A percentile compares a stretch with the other conserved stretches of the same genome.
Evolutionary conservation across 2,797 vertebrate species (phyloP).

Genomic region (Chaunax sp.): DNA sequence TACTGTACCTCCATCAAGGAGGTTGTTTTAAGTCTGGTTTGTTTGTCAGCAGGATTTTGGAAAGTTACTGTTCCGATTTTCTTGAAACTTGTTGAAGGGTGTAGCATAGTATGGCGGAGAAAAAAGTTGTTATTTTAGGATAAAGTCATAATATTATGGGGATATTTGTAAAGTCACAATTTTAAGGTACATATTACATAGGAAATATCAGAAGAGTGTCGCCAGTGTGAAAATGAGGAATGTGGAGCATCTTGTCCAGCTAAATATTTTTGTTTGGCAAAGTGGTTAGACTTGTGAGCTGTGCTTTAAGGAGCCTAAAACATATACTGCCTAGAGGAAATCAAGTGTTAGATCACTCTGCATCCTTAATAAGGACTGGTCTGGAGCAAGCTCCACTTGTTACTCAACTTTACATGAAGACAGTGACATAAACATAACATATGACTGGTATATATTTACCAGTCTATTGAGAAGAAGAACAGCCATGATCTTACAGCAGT

Average conservation of each 20-base stretch:
- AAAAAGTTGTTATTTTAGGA: too few species aligned
- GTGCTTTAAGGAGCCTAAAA: slow-evolving; percentile 1
- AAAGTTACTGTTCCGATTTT: too few species aligned
- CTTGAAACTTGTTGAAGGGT: too few species aligned
- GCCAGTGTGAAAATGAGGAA: too few species aligned
- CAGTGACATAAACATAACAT: background rate
- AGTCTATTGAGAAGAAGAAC: background rate
- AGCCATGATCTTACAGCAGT: background rate
- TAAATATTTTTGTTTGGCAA: background rate
- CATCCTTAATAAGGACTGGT: slow-evolving; percentile 29
- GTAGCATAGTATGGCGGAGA: too few species aligned
- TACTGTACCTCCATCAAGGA: too few species aligned
- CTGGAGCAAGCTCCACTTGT: slow-evolving; percentile 42
- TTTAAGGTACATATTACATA: too few species aligned
- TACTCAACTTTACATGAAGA: slow-evolving; percentile 24
- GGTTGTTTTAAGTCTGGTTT: background rate
- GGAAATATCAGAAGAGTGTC: too few species aligned
- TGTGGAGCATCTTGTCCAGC: too few species aligned
- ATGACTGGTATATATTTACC: too few species aligned
- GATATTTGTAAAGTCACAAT: too few species aligned
- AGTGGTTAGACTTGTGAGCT: background rate
- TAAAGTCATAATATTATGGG: too few species aligned
- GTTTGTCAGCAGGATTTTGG: background rate
- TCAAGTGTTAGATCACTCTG: slow-evolving; percentile 44
- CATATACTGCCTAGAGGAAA: slow-evolving; percentile 16